These are phyloP conservation scores for Octonoba sinensis DNA, from an alignment of 2,888 invertebrate genomes.

Conservation along the genomic window DNA sequence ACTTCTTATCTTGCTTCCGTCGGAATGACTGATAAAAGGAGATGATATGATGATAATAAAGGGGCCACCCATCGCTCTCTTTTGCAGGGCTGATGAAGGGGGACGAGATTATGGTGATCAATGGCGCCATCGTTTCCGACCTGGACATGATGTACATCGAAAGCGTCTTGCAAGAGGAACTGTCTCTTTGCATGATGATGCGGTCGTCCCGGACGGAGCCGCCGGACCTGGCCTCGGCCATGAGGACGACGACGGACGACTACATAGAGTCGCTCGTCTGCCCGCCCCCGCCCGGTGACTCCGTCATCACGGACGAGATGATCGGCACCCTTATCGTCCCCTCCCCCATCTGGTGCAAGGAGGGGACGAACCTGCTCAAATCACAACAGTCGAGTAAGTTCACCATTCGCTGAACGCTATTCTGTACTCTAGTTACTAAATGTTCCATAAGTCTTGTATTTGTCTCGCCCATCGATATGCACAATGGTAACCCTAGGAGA, in stretches of 20 bases:
- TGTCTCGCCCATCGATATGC: no score
- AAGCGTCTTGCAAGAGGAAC: conserved; percentile 93
- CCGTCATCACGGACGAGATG: conserved; percentile 91
- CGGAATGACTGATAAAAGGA: no score
- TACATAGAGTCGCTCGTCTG: conserved; percentile 88
- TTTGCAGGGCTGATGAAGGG: conserved; percentile 91
- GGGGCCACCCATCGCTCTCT: no score
- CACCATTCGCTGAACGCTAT: no score
- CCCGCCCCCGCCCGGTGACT: conserved; percentile 96
- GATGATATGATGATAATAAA: no score
- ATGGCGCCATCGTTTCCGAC: conserved; percentile 97
- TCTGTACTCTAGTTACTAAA: no score
- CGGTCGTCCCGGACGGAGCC: conserved; percentile 85
- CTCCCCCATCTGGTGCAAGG: conserved; percentile 93
- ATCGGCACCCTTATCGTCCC: conserved; percentile 96
- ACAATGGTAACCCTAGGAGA: no score
- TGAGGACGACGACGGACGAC: conserved; percentile 79
- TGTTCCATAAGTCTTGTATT: no score
- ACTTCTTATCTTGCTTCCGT: no score
- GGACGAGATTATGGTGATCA: conserved; percentile 99
- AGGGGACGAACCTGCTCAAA: conserved; percentile 56
- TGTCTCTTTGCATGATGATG: conserved; percentile 96
- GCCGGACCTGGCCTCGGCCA: conserved; percentile 67
- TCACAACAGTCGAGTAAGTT: conserved; percentile 49
- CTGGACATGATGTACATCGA: conserved; percentile 99